Conservation (phyloP, 2,888 invertebrate genomes). For the Automeris io region DNA sequence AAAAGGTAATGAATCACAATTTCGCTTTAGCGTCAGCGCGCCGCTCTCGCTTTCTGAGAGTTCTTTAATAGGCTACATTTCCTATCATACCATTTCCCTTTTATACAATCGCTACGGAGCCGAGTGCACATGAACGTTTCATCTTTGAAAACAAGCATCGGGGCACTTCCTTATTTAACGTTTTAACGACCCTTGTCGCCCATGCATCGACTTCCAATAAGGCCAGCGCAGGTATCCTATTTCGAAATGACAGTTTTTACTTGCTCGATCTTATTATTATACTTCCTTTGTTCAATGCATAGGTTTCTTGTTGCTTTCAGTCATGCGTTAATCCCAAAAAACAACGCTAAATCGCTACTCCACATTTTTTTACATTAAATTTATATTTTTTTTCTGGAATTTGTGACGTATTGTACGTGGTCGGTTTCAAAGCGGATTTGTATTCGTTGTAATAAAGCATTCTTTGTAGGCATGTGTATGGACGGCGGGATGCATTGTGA, state of each 20-base stretch:
- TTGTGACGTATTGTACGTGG: neutral
- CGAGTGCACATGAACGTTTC: too few species aligned
- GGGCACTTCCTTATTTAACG: neutral
- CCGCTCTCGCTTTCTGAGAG: neutral
- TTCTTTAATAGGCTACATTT: neutral
- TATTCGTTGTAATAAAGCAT: neutral
- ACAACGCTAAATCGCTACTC: neutral
- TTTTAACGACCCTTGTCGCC: neutral
- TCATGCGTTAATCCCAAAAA: neutral
- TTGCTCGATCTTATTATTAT: neutral
- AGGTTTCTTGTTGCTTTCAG: neutral
- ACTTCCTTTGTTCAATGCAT: neutral
- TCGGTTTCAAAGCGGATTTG: slow-evolving; percentile 1
- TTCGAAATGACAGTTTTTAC: neutral
- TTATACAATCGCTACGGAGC: neutral
- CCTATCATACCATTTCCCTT: neutral
- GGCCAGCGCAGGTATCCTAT: neutral
- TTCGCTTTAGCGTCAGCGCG: neutral
- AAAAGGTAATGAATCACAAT: neutral
- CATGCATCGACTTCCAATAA: neutral
- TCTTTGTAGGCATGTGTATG: neutral
- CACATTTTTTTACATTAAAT: neutral
- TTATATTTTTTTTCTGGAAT: neutral
- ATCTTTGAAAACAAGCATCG: neutral
- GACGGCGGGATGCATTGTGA: neutral